Evolutionary conservation across 92 coral and sea anemone species (phyloP).

Genomic region (Parazoanthus atlanticus): DNA sequence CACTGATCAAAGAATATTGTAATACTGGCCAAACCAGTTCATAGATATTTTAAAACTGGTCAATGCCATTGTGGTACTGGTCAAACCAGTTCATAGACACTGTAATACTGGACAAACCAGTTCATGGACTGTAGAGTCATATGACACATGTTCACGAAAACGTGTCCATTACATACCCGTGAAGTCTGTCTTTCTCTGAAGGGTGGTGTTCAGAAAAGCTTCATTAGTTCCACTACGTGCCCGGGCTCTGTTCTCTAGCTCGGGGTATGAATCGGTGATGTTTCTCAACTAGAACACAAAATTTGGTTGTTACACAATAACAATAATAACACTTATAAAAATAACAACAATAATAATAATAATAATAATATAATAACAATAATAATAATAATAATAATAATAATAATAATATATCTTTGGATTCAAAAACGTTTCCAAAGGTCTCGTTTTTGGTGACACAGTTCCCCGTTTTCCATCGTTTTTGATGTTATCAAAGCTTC

Average conservation of each 20-base stretch:
- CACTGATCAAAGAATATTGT: too few relatives aligned
- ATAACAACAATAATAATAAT: background rate
- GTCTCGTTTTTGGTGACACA: too few relatives aligned
- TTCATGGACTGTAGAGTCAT: background rate
- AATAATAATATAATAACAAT: too few relatives aligned
- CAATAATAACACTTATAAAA: background rate
- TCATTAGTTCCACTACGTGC: slow-evolving; percentile 53
- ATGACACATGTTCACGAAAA: background rate
- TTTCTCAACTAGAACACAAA: slow-evolving; percentile 66
- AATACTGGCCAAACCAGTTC: too few relatives aligned
- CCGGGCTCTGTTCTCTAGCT: slow-evolving; percentile 58
- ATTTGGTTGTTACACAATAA: background rate
- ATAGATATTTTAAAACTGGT: too few relatives aligned
- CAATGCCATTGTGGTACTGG: background rate
- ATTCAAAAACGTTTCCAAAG: too few relatives aligned
- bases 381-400: too few relatives aligned
- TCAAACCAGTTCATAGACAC: background rate
- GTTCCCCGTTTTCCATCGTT: too few relatives aligned
- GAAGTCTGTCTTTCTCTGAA: slow-evolving; percentile 63
- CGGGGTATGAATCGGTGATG: slow-evolving; percentile 54
- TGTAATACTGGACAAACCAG: background rate
- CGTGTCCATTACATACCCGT: slow-evolving; percentile 51
- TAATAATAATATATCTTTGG: too few relatives aligned
- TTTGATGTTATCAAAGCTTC: too few relatives aligned
- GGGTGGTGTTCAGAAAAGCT: slow-evolving; percentile 62